Evolutionary conservation across 2,888 invertebrate genomes (phyloP).

Genomic region (Glaucopsyche alexis): DNA sequence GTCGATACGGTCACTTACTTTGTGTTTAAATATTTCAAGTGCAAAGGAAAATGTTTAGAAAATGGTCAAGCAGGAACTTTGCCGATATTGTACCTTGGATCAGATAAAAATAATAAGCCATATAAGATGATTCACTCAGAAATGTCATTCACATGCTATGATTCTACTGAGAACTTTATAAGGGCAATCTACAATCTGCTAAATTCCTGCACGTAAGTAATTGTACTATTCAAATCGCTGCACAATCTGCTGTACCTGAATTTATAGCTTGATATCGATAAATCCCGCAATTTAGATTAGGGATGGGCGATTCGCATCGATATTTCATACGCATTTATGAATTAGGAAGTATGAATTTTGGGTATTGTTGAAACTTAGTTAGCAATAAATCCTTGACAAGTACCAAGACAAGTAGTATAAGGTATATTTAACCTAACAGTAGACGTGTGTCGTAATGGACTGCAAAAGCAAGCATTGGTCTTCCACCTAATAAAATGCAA

Average conservation of each 20-base stretch:
- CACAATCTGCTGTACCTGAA: constrained; percentile 35
- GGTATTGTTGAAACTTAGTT: neutral
- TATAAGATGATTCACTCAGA: constrained; percentile 18
- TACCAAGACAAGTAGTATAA: too few species aligned
- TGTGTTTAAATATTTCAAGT: too few species aligned
- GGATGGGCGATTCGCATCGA: neutral
- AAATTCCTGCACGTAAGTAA: constrained; percentile 37
- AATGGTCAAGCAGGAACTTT: too few species aligned
- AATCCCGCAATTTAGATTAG: constrained; percentile 40
- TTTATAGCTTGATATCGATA: constrained; percentile 45
- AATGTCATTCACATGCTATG: constrained; percentile 18
- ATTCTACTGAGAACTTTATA: constrained; percentile 13
- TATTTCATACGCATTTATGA: neutral
- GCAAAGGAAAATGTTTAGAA: too few species aligned
- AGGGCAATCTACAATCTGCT: constrained; percentile 31
- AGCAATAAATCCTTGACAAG: too few species aligned
- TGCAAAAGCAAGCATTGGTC: too few species aligned
- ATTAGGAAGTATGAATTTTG: neutral
- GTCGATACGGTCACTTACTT: too few species aligned
- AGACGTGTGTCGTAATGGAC: too few species aligned
- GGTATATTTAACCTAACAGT: too few species aligned
- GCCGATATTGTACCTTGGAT: too few species aligned
- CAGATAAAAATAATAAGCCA: neutral
- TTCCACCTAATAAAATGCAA: too few species aligned
- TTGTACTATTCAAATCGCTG: constrained; percentile 36